Base-by-base conservation (phyloP, 2,888 invertebrate genomes). In the Dicranocentrus wangi region DNA sequence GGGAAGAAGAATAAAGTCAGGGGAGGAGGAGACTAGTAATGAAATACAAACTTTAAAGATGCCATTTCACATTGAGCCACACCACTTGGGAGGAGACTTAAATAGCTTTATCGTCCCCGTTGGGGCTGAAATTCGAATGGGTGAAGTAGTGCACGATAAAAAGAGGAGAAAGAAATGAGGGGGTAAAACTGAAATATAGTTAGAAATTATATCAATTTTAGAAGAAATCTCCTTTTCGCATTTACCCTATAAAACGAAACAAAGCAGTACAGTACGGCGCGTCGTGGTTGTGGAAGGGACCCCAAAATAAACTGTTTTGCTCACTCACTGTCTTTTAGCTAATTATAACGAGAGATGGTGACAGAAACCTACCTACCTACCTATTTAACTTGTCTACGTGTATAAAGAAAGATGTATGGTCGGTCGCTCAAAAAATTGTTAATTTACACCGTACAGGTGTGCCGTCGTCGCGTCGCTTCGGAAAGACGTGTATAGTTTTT, bases 21-120 rank as follows among this genome's bases (percentile, higher is more conserved):
- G 42, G 27, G 32, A 51, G 27, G 63, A 73, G 73, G 60, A 71
- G 21, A 43, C 25, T 13, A 77, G 77, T 23, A 77, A 61, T 15
- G 58, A 77, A 51, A 43, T 69, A 43, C 77, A 69, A 61, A 77
- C 28, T 23, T n/a, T n/a, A n/a, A 58, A 77, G 61, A 39, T 69
- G 69, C 77, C 77, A 77, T 77, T 77, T 69, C 42, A 51, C 27
- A 13, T 23, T 13, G 61, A 69, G 23, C 55, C 55, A 3, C 55
- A 28, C 51, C 21, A 43, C 39, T 51, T 28, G 19, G 63, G 10
- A 42, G 63, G 10, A 1, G 2, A 42, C 19, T 8, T 65, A 19
- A 15, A 73, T 25, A 79, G 39, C 43, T 61, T 80, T 39, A 47
- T 47, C 60, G 47, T 80, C 32, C 80, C 80, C 0, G 39, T 80